phyloP scores from a whole-genome alignment of 2,888 invertebrate genomes.

The Trachelus iudaicus region DNA sequence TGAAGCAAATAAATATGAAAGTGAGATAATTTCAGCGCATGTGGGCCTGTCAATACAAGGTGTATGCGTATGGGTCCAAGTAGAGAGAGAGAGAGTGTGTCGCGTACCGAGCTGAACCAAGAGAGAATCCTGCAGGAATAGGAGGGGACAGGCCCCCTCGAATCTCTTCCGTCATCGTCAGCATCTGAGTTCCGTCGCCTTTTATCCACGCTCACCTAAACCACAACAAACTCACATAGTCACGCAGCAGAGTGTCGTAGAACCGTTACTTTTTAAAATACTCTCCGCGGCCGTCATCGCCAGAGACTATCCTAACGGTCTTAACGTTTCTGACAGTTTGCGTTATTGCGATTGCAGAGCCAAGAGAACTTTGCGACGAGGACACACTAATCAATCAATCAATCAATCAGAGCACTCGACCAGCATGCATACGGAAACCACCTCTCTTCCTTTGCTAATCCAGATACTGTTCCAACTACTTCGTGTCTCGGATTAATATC shows the following conservation, averaged over 20 bases:
- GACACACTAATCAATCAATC: no score
- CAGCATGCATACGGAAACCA: no score
- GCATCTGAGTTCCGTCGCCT: slow-evolving; percentile 61
- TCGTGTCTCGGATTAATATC: no score
- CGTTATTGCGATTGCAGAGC: no score
- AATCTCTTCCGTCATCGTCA: slow-evolving; percentile 57
- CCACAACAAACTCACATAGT: slow-evolving; percentile 61
- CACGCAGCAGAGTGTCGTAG: slow-evolving; percentile 25
- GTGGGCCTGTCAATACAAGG: slow-evolving; percentile 38
- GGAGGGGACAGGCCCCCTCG: slow-evolving; percentile 59
- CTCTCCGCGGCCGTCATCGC: background rate
- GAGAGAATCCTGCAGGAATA: slow-evolving; percentile 64
- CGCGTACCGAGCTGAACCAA: slow-evolving; percentile 66
- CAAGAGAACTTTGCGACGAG: no score
- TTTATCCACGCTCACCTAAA: slow-evolving; percentile 65
- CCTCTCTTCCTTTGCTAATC: no score
- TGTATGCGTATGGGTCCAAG: slow-evolving; percentile 64
- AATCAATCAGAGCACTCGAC: no score
- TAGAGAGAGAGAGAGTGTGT: slow-evolving; percentile 60
- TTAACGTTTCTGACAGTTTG: no score
- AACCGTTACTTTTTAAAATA: background rate
- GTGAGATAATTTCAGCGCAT: slow-evolving; percentile 24
- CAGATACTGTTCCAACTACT: no score
- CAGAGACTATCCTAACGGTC: no score
- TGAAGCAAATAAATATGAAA: slow-evolving; percentile 32